Evolutionary conservation across 2,888 invertebrate species (phyloP).

Genomic region (Lepidocyrtoides sp.): DNA sequence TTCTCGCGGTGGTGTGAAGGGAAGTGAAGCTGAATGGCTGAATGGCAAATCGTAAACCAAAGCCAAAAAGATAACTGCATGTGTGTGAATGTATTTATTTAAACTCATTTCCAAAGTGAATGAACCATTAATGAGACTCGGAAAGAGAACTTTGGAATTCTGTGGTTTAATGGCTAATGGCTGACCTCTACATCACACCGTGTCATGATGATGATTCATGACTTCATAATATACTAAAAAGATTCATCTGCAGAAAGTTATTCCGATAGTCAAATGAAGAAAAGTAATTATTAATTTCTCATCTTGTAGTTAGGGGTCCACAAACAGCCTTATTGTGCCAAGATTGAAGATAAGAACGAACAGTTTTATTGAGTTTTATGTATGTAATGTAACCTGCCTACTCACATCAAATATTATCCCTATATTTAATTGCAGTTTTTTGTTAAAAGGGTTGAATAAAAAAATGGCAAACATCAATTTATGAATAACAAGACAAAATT

Average conservation of each 20-base stretch:
- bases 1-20: background rate
- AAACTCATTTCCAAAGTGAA: background rate
- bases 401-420: no score
- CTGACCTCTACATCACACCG: background rate
- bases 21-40: background rate
- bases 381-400: no score
- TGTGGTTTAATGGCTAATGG: background rate
- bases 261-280: no score
- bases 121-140: background rate
- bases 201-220: background rate
- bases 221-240: background rate
- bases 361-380: no score
- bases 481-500: no score
- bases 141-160: slow-evolving; percentile 41
- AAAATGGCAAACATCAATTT: no score
- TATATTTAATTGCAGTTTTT: no score
- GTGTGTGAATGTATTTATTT: no score
- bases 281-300: background rate
- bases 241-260: background rate
- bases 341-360: background rate
- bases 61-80: no score
- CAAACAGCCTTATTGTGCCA: background rate
- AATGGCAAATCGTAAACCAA: no score
- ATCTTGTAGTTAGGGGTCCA: background rate
- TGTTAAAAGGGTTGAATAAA: no score